phyloP scores from a whole-genome alignment of 2,797 vertebrate genomes.

The Antrozous pallidus region DNA sequence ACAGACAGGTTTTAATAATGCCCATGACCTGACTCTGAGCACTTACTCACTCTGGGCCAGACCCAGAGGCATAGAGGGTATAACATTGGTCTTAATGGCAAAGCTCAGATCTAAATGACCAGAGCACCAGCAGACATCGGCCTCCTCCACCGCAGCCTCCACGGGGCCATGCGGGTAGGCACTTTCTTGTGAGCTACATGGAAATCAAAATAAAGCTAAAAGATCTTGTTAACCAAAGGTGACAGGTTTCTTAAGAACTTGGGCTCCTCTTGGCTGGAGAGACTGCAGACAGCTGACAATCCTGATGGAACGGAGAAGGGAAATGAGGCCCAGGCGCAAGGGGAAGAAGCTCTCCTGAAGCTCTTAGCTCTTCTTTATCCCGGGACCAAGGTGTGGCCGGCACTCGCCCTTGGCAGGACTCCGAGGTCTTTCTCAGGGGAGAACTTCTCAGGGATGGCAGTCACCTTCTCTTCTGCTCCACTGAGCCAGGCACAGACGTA shows the following conservation, averaged over 20 bases:
- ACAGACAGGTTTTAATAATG: background rate
- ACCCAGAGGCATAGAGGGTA: background rate
- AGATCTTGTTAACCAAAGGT: background rate
- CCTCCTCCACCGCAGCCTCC: background rate
- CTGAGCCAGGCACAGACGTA: background rate
- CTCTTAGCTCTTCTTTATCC: background rate
- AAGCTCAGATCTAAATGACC: background rate
- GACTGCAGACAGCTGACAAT: background rate
- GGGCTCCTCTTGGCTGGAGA: background rate
- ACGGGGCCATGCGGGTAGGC: background rate
- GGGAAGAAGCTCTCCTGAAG: background rate
- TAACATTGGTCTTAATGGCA: background rate
- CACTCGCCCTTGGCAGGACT: rapidly evolving
- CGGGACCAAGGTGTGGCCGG: rapidly evolving
- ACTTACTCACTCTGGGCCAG: background rate
- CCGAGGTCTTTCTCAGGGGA: background rate
- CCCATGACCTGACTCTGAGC: background rate
- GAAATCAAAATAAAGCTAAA: background rate
- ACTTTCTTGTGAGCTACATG: background rate
- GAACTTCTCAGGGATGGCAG: background rate
- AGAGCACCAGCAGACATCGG: background rate
- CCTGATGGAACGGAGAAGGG: background rate
- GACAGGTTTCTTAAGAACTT: background rate
- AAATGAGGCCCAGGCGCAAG: background rate
- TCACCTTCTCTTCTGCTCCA: too few species aligned